A percentile compares a stretch with the other conserved stretches of the same genome.
Evolutionary conservation across 2,888 invertebrate genomes (phyloP).

Genomic region (Drosophila mettleri): DNA sequence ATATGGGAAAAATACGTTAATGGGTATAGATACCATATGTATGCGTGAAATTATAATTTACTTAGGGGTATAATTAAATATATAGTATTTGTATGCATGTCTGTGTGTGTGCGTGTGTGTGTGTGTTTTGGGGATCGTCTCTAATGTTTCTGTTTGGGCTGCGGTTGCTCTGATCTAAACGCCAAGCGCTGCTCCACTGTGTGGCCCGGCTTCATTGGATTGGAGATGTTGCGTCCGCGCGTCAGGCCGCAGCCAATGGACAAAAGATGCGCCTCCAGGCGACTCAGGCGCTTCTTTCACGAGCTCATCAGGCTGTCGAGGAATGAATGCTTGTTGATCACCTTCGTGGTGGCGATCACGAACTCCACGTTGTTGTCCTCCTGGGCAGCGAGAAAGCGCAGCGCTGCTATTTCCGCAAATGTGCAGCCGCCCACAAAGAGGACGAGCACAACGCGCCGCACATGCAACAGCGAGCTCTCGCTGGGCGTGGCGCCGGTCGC

Average conservation of each 20-base stretch:
- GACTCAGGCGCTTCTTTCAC: constrained; percentile 64
- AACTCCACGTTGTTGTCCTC: constrained; percentile 95
- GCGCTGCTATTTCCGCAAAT: constrained; percentile 94
- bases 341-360: constrained; percentile 95
- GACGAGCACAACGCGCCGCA: constrained; percentile 90
- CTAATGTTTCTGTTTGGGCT: constrained; percentile 3
- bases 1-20: constrained; percentile 7
- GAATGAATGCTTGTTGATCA: constrained; percentile 95
- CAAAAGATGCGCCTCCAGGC: constrained; percentile 58
- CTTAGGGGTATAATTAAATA: background rate
- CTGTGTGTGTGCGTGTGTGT: background rate
- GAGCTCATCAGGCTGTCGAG: constrained; percentile 89
- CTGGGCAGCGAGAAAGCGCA: constrained; percentile 90
- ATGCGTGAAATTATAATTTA: constrained; percentile 19
- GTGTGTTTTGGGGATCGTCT: background rate
- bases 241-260: constrained; percentile 52
- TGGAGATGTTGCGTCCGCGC: constrained; percentile 59
- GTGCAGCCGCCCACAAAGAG: constrained; percentile 99
- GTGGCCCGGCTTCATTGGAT: constrained; percentile 31
- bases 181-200: constrained; percentile 25
- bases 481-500: constrained; percentile 87
- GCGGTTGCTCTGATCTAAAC: constrained; percentile 11
- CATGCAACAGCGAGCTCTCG: constrained; percentile 86
- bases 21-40: constrained; percentile 16
- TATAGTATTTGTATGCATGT: constrained; percentile 1